phyloP scores from a whole-genome alignment of 2,888 invertebrate species.

The Aphodius sticticus region DNA sequence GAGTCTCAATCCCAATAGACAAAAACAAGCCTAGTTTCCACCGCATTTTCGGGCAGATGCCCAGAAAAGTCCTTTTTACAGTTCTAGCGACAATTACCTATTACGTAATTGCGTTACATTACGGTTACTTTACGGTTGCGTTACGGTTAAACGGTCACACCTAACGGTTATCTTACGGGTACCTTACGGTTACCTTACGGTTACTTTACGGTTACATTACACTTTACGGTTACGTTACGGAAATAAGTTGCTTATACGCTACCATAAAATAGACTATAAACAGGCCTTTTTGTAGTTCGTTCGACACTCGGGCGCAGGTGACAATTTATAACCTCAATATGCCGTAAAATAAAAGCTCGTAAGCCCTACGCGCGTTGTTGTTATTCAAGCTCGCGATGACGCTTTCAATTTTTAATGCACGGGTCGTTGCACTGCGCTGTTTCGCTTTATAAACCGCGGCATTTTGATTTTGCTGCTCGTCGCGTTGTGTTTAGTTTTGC shows the following conservation, averaged over 20 bases:
- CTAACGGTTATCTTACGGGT: no score
- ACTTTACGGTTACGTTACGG: no score
- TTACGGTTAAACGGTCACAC: no score
- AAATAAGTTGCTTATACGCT: neutral
- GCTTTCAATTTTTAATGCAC: neutral
- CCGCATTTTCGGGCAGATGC: neutral
- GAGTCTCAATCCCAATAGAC: slow-evolving; percentile 29
- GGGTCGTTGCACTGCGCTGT: neutral
- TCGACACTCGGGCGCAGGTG: neutral
- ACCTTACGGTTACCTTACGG: no score
- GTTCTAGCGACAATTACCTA: neutral
- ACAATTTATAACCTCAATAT: neutral
- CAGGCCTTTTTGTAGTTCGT: neutral
- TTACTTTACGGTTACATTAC: no score
- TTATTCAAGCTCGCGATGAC: neutral
- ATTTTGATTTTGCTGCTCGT: neutral
- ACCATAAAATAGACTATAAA: neutral
- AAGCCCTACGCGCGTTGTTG: neutral
- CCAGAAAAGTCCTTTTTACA: neutral
- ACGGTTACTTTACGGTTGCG: no score
- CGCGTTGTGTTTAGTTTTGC: neutral
- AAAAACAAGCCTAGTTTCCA: neutral
- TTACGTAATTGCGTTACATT: neutral
- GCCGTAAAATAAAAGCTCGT: neutral
- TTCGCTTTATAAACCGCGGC: neutral